Base-by-base conservation (phyloP, 35 echinoderm and acorn worm species). In the Antedon bifida region DNA sequence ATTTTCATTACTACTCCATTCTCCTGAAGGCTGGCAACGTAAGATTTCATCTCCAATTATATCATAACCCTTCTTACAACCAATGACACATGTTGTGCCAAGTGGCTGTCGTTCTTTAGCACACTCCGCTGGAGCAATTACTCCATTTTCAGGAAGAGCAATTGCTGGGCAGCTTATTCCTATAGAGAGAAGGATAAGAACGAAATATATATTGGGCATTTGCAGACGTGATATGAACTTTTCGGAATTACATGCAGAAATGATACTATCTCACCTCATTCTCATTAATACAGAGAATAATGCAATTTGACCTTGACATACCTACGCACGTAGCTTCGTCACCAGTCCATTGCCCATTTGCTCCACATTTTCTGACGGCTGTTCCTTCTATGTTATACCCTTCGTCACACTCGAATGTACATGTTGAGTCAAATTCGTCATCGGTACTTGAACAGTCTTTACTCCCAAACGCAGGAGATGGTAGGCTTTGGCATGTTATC, bases 281-380 rank as follows among this genome's bases (percentile, higher is more conserved):
- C n/a, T n/a, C n/a, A n/a, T n/a, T n/a, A n/a, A n/a, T n/a, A n/a
- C n/a, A n/a, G n/a, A n/a, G n/a, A n/a, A n/a, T n/a, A n/a, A n/a
- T n/a, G n/a, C n/a, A n/a, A n/a, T n/a, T n/a, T n/a, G n/a, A n/a
- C n/a, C 14, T 42, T 42, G 11, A 28, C 86, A 11, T 75, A 88
- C 86, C 86, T 35, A 36, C 46, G 36, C 86, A 88, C 5, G 10
- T 74, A 1, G 34, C 78, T 28, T 82, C 86, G 16, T 39, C 78
- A 30, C 82, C 87, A 33, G 82, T 84, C 87, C 87, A 89, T 36
- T 76, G 31, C 12, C 14, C 30, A 36, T 83, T 55, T 28, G 82
- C 81, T 31, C 31, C 31, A 39, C 81, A 84, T 32, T 31, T 29
- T 55, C 75, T 79, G 7, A 77, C 21, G 23, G 21, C 33, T 36